Percentiles rank a stretch among this genome's conserved stretches.
phyloP scores from a whole-genome alignment of 1,140 invertebrate genomes.

The Tyrophagus putrescentiae region DNA sequence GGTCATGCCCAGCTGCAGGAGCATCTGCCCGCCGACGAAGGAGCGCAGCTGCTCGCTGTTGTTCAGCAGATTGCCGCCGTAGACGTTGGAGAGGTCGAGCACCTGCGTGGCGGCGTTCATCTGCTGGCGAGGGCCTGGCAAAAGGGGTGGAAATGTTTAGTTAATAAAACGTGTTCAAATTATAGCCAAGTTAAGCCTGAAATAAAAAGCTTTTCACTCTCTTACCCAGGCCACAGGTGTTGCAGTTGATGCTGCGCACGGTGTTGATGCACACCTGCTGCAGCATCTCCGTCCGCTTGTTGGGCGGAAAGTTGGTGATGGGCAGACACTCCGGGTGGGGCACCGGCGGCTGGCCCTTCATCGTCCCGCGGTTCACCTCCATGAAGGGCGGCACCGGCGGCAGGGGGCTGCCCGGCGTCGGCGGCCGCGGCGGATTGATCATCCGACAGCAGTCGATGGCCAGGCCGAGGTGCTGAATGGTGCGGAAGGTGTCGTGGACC shows the following conservation, averaged over 20 bases:
- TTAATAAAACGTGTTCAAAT: no score
- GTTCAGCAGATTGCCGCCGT: constrained; percentile 39
- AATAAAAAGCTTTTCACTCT: background rate
- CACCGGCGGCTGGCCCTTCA: background rate
- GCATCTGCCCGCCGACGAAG: constrained; percentile 13
- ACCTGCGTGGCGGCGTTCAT: constrained; percentile 58
- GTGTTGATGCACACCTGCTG: constrained; percentile 18
- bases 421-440: background rate
- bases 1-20: background rate
- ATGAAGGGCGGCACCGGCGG: background rate
- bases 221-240: constrained; percentile 18
- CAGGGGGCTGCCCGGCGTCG: background rate
- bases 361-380: background rate
- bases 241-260: constrained; percentile 13
- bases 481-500: constrained; percentile 26
- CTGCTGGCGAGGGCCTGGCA: constrained; percentile 36
- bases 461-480: constrained; percentile 19
- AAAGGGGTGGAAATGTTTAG: background rate
- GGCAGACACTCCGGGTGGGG: constrained; percentile 18
- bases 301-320: constrained; percentile 9
- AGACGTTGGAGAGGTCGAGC: constrained; percentile 57
- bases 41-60: constrained; percentile 9
- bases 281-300: constrained; percentile 13
- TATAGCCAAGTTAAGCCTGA: background rate
- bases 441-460: constrained; percentile 21